Evolutionary conservation across 1,140 invertebrate species (phyloP).

Genomic region (Centruroides sculpturatus): DNA sequence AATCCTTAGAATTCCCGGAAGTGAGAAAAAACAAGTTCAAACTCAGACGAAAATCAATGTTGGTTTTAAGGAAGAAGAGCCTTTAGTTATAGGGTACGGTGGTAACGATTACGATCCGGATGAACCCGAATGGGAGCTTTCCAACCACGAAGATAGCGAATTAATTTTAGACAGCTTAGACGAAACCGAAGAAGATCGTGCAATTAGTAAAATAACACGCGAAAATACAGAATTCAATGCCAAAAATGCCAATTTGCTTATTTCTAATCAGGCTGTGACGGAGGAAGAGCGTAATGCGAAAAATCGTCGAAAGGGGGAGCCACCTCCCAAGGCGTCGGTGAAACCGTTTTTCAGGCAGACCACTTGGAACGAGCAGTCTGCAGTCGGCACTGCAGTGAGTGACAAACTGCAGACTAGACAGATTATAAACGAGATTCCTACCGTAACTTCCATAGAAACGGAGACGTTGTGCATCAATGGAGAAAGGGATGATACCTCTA

Average conservation of each 20-base stretch:
- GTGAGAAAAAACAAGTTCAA: too few relatives aligned
- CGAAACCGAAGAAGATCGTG: conserved; percentile 11
- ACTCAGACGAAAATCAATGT: background rate
- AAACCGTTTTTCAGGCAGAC: background rate
- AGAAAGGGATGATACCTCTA: too few relatives aligned
- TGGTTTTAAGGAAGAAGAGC: conserved; percentile 11
- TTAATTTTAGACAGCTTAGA: conserved; percentile 9
- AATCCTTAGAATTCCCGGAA: too few relatives aligned
- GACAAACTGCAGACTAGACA: too few relatives aligned
- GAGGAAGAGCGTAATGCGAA: background rate
- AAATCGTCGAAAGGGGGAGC: background rate
- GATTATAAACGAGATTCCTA: too few relatives aligned
- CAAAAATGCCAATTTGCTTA: conserved; percentile 4
- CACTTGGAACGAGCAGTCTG: too few relatives aligned
- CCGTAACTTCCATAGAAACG: too few relatives aligned
- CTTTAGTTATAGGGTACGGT: conserved; percentile 11
- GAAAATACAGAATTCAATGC: conserved; percentile 13
- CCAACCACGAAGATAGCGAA: conserved; percentile 4
- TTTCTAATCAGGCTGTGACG: background rate
- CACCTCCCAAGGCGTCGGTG: background rate
- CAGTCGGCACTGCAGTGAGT: too few relatives aligned
- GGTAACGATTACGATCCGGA: conserved; percentile 10
- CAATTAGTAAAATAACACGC: conserved; percentile 7
- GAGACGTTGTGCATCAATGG: too few relatives aligned
- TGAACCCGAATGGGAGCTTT: conserved; percentile 13